Evolutionary conservation across 2,888 invertebrate species (phyloP).

Genomic region (Catonia carolina): DNA sequence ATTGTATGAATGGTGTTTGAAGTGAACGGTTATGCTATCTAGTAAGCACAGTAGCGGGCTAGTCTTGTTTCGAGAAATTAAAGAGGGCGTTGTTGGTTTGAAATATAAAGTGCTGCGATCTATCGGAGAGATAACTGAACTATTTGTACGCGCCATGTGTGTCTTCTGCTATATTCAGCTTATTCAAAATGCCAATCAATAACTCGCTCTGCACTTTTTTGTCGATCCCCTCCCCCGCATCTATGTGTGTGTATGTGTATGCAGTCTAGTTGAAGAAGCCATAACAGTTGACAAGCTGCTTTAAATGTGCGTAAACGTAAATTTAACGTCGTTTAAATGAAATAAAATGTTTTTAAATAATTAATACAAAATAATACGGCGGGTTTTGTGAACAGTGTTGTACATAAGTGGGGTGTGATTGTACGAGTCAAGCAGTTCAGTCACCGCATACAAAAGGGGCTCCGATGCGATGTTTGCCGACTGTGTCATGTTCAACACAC

Average conservation of each 20-base stretch:
- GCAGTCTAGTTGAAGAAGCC: constrained; percentile 18
- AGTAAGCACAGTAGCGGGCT: too few species aligned
- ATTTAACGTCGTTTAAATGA: neutral
- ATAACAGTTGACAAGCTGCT: constrained; percentile 2
- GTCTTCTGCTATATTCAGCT: constrained; percentile 27
- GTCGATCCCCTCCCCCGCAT: neutral
- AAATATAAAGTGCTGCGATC: constrained; percentile 12
- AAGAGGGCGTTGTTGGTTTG: constrained; percentile 6
- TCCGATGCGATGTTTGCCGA: too few species aligned
- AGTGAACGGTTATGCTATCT: too few species aligned
- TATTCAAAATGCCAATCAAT: constrained; percentile 36
- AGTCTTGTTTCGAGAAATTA: too few species aligned
- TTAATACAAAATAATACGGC: neutral
- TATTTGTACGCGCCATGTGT: constrained; percentile 11
- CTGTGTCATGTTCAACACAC: too few species aligned
- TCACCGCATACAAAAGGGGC: too few species aligned
- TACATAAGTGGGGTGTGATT: neutral
- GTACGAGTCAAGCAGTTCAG: neutral
- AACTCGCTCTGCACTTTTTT: constrained; percentile 25
- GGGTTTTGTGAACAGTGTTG: neutral
- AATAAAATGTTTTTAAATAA: neutral
- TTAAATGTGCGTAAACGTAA: too few species aligned
- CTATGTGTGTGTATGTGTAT: neutral
- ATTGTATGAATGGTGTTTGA: too few species aligned
- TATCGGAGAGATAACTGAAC: neutral